Evolutionary conservation across 2,113 vertebrate species (phyloP).

Genomic region (Mixornis gularis): DNA sequence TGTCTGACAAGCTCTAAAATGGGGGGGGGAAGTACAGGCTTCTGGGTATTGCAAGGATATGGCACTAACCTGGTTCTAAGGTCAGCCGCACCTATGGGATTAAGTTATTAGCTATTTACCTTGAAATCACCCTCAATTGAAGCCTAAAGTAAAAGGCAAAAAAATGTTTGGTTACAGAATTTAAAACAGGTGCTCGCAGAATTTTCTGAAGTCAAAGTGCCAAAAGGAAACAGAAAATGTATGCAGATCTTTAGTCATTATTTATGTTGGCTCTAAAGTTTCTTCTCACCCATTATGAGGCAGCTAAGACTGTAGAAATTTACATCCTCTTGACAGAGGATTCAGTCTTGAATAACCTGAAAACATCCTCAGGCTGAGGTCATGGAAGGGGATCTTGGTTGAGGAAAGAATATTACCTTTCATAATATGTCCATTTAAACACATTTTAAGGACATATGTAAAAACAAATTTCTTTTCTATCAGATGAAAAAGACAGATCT

Average conservation of each 20-base stretch:
- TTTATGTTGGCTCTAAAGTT: constrained; percentile 19
- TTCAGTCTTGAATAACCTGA: not conserved
- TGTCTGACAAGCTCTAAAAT: not conserved
- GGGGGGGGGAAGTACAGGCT: not conserved
- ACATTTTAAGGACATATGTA: not conserved
- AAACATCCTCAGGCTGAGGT: not conserved
- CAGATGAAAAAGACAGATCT: not conserved
- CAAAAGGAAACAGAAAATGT: not conserved
- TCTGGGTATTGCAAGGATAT: not conserved
- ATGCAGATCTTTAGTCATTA: not conserved
- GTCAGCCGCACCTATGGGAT: not conserved
- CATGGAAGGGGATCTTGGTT: not conserved
- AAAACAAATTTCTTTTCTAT: not conserved
- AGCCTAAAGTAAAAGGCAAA: not conserved
- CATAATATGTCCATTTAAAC: not conserved
- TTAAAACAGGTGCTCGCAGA: not conserved
- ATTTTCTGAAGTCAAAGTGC: not conserved
- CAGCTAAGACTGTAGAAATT: not conserved
- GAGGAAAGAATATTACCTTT: not conserved
- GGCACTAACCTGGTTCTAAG: not conserved
- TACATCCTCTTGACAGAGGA: not conserved
- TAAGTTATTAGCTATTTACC: not conserved
- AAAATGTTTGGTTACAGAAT: not conserved
- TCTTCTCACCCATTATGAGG: not conserved
- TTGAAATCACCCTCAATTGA: not conserved